Evolutionary conservation across 2,797 vertebrate species (phyloP).

Genomic region (Sebastes variabilis): DNA sequence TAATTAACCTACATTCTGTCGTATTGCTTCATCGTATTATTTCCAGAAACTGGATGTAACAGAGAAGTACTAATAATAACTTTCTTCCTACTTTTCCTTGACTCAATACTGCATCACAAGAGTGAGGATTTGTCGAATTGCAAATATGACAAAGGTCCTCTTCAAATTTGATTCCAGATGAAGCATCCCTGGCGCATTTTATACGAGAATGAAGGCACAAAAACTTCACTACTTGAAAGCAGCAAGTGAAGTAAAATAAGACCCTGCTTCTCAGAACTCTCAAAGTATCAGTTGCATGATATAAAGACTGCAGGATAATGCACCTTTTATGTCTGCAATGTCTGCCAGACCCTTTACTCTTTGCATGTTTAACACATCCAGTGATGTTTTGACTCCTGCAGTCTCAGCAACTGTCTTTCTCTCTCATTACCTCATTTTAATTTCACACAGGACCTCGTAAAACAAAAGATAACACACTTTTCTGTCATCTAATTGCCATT

Average conservation of each 20-base stretch:
- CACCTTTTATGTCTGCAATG: conserved; percentile 15
- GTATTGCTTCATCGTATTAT: conserved; percentile 35
- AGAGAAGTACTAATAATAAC: conserved; percentile 28
- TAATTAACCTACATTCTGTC: conserved; percentile 61
- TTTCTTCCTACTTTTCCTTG: conserved; percentile 17
- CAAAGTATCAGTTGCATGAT: background rate
- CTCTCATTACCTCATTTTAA: conserved; percentile 25
- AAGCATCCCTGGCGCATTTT: conserved; percentile 26
- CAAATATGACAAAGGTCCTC: conserved; percentile 37
- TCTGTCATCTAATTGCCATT: conserved; percentile 43
- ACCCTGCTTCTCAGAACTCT: background rate
- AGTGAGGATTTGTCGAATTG: conserved; percentile 44
- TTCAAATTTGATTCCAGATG: conserved; percentile 42
- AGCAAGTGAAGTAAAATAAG: conserved; percentile 15
- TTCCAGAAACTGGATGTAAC: conserved; percentile 37
- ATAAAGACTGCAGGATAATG: conserved; percentile 10
- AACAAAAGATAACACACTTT: conserved; percentile 35
- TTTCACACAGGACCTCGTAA: conserved; percentile 22
- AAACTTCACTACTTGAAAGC: conserved; percentile 17
- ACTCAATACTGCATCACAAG: conserved; percentile 16
- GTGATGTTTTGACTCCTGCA: conserved; percentile 8
- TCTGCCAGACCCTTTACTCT: conserved; percentile 17
- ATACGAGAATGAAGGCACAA: conserved; percentile 7
- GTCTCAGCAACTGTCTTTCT: conserved; percentile 8
- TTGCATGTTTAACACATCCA: conserved; percentile 17